Base-by-base conservation (phyloP, 2,113 vertebrate genomes). In the Hypocryptadius cinnamomeus region DNA sequence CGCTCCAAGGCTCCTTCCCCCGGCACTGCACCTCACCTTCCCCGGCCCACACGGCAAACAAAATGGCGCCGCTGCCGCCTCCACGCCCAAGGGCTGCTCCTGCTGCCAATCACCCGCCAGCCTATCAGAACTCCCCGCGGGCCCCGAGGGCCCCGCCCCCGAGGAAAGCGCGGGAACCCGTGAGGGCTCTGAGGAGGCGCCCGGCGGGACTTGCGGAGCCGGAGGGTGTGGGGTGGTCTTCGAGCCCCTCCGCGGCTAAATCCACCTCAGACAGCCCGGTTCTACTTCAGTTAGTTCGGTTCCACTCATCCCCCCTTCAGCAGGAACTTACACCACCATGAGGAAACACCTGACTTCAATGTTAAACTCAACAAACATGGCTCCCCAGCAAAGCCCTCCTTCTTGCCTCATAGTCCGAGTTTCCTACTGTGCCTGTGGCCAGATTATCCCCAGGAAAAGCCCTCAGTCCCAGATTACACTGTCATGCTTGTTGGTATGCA, bases 1-100 rank as follows among this genome's bases (percentile, higher is more conserved):
- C 2, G 21, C 24, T 87, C 40, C 85, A 31, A 25, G 6, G 9
- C 35, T 30, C 74, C 42, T 54, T 54, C 19, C 25, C 21, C 16
- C 17, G 4, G 11, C 5, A 0, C 10, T 0, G 2, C 3, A 1
- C 51, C 51, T 20, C n/a, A 1, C 2, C n/a, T 6, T 1, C 7
- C 24, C 1, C 10, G 2, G 22, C 60, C 77, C 69, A 12, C 78
- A 89, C 24, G 5, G 6, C 24, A 14, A 30, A n/a, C 45, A 81
- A 81, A 53, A 78, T 78, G 84, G 73, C 73, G 84, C 15, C 72
- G 1, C 4, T 1, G 6, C 1, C 8, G 5, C 59, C 25, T 2
- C 3, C 31, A 7, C 17, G 1, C 47, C 42, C 45, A 57, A 2
- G 3, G 90, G 86, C 47, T 33, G 50, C 18, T 42, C 9, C 39